A percentile compares a stretch with the other conserved stretches of the same genome.
These are phyloP conservation scores for Polydrusus pterygomalis DNA, from an alignment of 2,888 invertebrate genomes.

Conservation along the genomic window DNA sequence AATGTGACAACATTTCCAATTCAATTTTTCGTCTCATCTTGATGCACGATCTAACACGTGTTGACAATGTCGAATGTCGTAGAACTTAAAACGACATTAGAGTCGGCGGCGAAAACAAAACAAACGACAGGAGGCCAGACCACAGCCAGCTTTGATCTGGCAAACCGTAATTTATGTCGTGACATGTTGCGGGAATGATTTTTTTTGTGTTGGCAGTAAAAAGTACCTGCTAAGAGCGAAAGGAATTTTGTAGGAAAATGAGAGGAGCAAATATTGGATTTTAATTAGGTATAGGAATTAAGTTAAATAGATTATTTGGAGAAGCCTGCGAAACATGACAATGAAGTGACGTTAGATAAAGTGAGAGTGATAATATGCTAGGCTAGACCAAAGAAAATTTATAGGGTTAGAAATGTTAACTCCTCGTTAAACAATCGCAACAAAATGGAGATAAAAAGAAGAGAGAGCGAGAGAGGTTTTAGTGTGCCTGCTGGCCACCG, in stretches of 20 bases:
- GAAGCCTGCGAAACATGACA: neutral
- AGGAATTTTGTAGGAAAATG: constrained; percentile 25
- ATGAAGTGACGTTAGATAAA: neutral
- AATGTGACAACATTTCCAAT: constrained; percentile 27
- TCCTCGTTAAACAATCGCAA: no score
- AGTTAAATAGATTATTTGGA: neutral
- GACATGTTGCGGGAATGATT: constrained; percentile 51
- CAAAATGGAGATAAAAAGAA: no score
- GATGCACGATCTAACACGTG: constrained; percentile 64
- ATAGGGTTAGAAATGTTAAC: no score
- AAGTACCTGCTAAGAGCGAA: constrained; percentile 42
- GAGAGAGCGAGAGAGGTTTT: no score
- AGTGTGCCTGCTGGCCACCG: no score
- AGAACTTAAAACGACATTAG: constrained; percentile 42
- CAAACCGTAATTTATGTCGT: constrained; percentile 60
- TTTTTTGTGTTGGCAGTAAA: constrained; percentile 34
- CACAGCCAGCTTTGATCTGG: constrained; percentile 62
- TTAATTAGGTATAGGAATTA: constrained; percentile 19
- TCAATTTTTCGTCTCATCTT: constrained; percentile 40
- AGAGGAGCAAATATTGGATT: constrained; percentile 9
- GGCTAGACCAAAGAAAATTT: no score
- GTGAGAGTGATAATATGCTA: no score
- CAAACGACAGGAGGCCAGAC: constrained; percentile 52
- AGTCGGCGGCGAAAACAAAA: constrained; percentile 57
- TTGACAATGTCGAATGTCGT: constrained; percentile 61